A percentile compares a stretch with the other conserved stretches of the same genome.
Evolutionary conservation across 2,888 invertebrate genomes (phyloP).

Genomic region (Lepidocyrtoides sp.): DNA sequence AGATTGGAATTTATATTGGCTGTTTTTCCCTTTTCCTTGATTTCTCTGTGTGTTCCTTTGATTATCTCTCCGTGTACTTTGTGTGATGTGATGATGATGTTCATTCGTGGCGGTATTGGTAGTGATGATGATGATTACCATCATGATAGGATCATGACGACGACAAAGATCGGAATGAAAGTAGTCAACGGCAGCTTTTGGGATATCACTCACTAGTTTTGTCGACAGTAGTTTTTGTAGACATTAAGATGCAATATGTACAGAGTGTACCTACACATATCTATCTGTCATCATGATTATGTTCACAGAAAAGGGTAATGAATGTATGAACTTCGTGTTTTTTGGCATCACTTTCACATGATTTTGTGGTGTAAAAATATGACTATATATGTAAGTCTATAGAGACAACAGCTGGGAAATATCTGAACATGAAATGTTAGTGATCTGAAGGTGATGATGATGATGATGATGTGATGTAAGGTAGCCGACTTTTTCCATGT

Average conservation of each 20-base stretch:
- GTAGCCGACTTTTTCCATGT: neutral
- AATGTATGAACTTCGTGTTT: conserved; percentile 64
- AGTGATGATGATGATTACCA: conserved; percentile 24
- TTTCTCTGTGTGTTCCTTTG: conserved; percentile 76
- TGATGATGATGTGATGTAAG: neutral
- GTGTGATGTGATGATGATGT: conserved; percentile 68
- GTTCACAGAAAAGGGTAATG: neutral
- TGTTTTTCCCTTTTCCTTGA: conserved; percentile 80
- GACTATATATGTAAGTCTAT: neutral
- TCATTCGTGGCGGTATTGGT: conserved; percentile 4
- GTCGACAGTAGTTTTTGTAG: neutral
- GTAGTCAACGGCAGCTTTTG: neutral
- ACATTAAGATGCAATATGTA: neutral
- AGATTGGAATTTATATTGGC: conserved; percentile 83
- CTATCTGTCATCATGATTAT: neutral
- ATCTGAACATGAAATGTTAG: conserved; percentile 62
- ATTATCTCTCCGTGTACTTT: conserved; percentile 74
- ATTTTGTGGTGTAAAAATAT: neutral
- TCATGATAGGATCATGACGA: conserved; percentile 43
- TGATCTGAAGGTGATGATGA: conserved; percentile 45
- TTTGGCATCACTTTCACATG: conserved; percentile 59
- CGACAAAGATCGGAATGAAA: conserved; percentile 34
- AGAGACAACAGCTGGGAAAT: conserved; percentile 61
- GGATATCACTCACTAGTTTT: neutral
- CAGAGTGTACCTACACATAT: neutral